Conservation (phyloP, 2,113 vertebrate species). For the Sorex fumeus region DNA sequence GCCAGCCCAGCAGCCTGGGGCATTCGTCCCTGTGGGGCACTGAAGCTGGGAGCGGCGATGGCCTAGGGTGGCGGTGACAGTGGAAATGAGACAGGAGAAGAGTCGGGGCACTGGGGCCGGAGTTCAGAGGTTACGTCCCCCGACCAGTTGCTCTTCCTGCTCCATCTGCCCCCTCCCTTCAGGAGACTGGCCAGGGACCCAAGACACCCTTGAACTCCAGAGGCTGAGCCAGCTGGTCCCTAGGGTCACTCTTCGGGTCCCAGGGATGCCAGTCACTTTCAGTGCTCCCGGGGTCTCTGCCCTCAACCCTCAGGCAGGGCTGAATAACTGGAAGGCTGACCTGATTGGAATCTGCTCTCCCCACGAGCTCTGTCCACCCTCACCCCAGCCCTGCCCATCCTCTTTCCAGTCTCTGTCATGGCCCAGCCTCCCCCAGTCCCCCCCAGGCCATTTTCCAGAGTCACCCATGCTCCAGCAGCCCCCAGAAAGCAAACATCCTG, state of each 20-base stretch:
- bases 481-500: constrained; percentile 87
- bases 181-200: neutral
- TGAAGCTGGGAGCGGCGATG: neutral
- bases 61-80: neutral
- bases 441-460: constrained; percentile 62
- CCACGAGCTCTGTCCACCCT: neutral
- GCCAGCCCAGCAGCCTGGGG: too few species aligned
- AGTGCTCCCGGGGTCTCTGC: neutral
- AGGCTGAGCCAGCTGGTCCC: neutral
- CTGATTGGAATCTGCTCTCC: constrained; percentile 54
- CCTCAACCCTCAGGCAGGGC: constrained; percentile 39
- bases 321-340: constrained; percentile 31
- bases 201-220: neutral
- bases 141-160: neutral
- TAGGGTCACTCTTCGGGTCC: neutral
- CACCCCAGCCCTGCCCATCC: neutral
- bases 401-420: constrained; percentile 49
- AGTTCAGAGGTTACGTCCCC: neutral
- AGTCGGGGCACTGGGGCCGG: too few species aligned
- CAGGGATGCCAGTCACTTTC: neutral
- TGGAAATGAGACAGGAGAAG: neutral
- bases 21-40: too few species aligned
- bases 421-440: neutral
- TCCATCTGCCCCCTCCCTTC: neutral
- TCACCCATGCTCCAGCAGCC: constrained; percentile 78